Base-by-base conservation (phyloP, 2,797 vertebrate genomes). In the Urophycis tenuis region DNA sequence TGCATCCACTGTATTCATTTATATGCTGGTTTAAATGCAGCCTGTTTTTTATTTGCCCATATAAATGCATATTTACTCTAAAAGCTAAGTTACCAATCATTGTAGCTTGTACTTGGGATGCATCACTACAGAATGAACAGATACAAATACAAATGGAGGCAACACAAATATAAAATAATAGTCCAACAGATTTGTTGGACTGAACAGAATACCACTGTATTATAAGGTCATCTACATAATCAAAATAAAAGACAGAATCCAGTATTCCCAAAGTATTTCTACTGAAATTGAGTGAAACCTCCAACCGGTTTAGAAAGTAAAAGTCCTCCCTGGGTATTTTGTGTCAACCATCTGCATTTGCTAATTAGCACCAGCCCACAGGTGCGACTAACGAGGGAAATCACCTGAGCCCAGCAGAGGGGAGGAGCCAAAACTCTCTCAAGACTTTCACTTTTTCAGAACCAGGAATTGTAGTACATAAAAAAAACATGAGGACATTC, bases 341-440 rank as follows among this genome's bases (percentile, higher is more conserved):
- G 89, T 89, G 79, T 77, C 85, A 64, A 64, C 81, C 82, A 82
- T 60, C 49, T 60, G 49, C 22, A 60, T n/a, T 60, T 60, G 19
- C 49, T 60, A 60, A 60, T 60, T n/a, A 81, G 75, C 2, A 12
- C 41, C 69, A 53, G 32, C 74, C 31, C 32, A 60, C 15, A 60
- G 49, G 49, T 60, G 49, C 49, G 7, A 60, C 22, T 60, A 60
- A 60, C 19, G 49, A 60, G 22, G 49, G 49, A 60, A n/a, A n/a
- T 60, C 49, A 60, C 49, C 49, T 10, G 22, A 2, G 49, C 22
- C 49, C 49, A n/a, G 49, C 49, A n/a, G 49, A 22, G 49, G 49
- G 49, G 45, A 6, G 45, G 45, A 12, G 53, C 53, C n/a, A 7
- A 60, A 60, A 9, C 53, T n/a, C 53, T n/a, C 22, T 22, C 22